phyloP scores from a whole-genome alignment of 2,113 vertebrate species.

The Chelonoidis abingdonii region DNA sequence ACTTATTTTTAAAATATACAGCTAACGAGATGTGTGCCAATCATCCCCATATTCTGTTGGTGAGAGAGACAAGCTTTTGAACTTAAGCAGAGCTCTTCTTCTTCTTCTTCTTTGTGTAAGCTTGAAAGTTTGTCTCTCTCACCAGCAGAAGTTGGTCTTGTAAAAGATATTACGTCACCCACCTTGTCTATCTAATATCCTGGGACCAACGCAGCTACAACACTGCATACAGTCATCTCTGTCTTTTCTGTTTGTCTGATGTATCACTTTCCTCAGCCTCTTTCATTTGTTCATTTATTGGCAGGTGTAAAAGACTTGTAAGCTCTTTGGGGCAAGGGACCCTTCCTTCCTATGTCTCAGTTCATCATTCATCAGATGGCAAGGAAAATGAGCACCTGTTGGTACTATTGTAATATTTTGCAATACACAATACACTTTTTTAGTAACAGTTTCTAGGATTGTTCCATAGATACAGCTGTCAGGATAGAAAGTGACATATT shows the following conservation, averaged over 20 bases:
- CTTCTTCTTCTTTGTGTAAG: neutral
- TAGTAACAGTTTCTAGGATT: neutral
- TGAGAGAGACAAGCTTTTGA: neutral
- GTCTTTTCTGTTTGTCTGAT: neutral
- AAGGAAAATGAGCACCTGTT: fast-evolving
- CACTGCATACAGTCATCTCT: neutral
- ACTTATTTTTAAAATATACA: conserved; percentile 29
- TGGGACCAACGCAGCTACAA: neutral
- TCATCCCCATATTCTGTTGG: neutral
- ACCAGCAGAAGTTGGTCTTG: neutral
- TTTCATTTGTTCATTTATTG: conserved; percentile 31
- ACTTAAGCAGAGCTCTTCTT: neutral
- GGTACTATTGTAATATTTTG: neutral
- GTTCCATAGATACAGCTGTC: neutral
- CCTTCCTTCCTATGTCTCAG: neutral
- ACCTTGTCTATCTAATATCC: neutral
- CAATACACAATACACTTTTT: neutral
- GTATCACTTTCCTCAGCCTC: neutral
- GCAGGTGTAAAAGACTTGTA: neutral
- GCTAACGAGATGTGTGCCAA: neutral
- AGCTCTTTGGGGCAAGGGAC: neutral
- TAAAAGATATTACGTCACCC: neutral
- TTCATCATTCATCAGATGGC: neutral
- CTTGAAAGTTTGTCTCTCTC: neutral
- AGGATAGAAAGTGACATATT: neutral